phyloP scores from a whole-genome alignment of 2,113 vertebrate genomes.

The Herpailurus yagouaroundi region DNA sequence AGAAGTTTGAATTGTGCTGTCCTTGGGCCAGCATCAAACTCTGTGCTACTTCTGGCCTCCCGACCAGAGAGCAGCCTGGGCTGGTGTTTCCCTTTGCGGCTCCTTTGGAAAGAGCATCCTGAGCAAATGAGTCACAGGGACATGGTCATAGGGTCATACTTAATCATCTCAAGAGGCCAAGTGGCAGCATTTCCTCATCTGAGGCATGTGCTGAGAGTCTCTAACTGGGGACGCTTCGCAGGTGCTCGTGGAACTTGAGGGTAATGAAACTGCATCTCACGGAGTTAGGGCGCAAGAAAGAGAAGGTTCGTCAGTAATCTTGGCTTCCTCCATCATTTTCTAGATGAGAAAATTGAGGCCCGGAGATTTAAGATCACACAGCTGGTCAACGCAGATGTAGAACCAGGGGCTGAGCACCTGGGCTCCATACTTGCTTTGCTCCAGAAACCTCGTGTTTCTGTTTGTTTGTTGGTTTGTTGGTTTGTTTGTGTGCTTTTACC shows the following conservation, averaged over 20 bases:
- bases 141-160: not conserved
- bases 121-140: not conserved
- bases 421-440: not conserved
- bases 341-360: conserved; percentile 7
- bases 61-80: not conserved
- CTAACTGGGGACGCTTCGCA: not conserved
- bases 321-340: not conserved
- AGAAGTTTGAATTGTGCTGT: not conserved
- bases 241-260: not conserved
- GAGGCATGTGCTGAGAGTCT: not conserved
- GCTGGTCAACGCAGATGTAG: not conserved
- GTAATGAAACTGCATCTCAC: not conserved
- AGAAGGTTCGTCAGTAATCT: not conserved
- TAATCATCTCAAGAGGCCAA: not conserved
- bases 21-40: not conserved
- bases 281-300: not conserved
- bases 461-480: too few species aligned
- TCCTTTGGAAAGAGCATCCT: not conserved
- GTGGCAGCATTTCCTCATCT: not conserved
- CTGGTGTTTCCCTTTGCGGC: not conserved
- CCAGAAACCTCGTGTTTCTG: not conserved
- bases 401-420: not conserved
- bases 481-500: not conserved
- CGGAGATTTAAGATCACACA: not conserved
- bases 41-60: not conserved